Conservation (phyloP, 2,797 vertebrate species). For the Sebastes glaucus region DNA sequence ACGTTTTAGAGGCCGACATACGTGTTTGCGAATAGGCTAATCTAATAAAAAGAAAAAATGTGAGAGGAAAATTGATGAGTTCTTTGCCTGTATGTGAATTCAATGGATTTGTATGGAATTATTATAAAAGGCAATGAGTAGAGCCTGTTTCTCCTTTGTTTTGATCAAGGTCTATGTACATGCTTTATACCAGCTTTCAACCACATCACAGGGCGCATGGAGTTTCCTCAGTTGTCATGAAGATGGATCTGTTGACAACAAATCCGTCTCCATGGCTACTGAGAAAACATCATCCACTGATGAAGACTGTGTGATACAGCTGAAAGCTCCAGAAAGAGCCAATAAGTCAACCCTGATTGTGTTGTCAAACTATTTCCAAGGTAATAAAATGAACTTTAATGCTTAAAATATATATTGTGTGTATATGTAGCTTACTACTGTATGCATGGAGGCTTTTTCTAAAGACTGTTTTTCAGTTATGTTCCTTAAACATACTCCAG, state of each 20-base stretch:
- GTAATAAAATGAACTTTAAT: not conserved
- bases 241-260: not conserved
- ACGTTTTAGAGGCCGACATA: not conserved
- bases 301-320: too few species aligned
- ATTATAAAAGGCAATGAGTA: not conserved
- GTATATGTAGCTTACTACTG: too few species aligned
- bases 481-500: not conserved
- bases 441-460: not conserved
- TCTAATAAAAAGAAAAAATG: not conserved
- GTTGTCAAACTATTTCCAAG: not conserved
- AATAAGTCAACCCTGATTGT: not conserved
- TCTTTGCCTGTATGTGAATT: not conserved
- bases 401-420: not conserved
- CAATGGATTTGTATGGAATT: not conserved
- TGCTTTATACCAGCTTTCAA: too few species aligned
- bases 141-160: too few species aligned
- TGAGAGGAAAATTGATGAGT: not conserved
- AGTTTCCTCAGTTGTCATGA: too few species aligned
- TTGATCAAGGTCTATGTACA: too few species aligned
- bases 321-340: not conserved
- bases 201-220: too few species aligned
- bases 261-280: not conserved
- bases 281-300: not conserved
- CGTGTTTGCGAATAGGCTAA: not conserved
- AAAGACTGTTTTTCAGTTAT: not conserved